Conservation (phyloP, 2,797 vertebrate species). For the Epinephelus malabaricus region DNA sequence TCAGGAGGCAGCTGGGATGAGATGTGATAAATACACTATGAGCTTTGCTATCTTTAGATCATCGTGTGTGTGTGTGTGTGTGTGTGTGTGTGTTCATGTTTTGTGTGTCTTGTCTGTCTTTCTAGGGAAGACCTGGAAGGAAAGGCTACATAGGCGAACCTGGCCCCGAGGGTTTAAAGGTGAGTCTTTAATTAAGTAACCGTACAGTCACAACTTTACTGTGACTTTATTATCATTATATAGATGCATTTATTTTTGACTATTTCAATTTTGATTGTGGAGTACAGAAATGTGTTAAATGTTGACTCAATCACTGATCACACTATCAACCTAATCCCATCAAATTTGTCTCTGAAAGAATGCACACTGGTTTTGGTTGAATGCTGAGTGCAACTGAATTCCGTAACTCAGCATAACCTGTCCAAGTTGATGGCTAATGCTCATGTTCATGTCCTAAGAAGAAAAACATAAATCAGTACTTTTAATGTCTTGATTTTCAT, state of each 20-base stretch:
- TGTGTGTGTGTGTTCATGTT: slow-evolving; percentile 8
- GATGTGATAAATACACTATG: slow-evolving; percentile 26
- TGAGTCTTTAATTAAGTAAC: slow-evolving; percentile 60
- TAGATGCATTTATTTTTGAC: no score
- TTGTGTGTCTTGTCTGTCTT: slow-evolving; percentile 29
- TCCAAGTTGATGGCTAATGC: no score
- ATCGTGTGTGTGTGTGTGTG: slow-evolving; percentile 17
- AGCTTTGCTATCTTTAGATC: slow-evolving; percentile 24
- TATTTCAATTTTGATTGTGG: no score
- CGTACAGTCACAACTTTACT: no score
- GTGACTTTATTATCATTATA: no score
- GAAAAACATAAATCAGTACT: no score
- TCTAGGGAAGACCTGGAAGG: slow-evolving; percentile 92
- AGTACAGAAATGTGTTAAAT: background rate
- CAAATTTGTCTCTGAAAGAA: background rate
- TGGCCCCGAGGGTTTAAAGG: slow-evolving; percentile 91
- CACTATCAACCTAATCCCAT: background rate
- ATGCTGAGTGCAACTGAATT: background rate
- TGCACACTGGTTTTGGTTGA: background rate
- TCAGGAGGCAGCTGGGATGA: slow-evolving; percentile 30
- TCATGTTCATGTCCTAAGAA: no score
- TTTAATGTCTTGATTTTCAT: no score
- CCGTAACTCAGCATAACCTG: no score
- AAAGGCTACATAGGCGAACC: slow-evolving; percentile 92
- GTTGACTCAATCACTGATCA: background rate